Evolutionary conservation across 2,113 vertebrate species (phyloP).

Genomic region (Odocoileus hemionus): DNA sequence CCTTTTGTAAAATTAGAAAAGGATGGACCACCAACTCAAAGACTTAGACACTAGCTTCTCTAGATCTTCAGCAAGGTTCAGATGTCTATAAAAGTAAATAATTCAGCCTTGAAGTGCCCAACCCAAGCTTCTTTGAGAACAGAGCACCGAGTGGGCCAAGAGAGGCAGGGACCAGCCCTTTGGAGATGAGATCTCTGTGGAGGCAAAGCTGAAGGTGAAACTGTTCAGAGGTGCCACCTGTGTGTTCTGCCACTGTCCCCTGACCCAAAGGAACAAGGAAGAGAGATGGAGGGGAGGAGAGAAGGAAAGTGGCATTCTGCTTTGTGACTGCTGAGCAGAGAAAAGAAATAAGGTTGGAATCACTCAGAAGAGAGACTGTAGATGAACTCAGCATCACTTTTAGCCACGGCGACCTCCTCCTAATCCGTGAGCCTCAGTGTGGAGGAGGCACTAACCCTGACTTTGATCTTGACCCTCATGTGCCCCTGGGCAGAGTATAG

Average conservation of each 20-base stretch:
- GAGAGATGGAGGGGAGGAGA: not conserved
- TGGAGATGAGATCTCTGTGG: not conserved
- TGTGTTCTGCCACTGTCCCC: not conserved
- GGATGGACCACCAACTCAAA: not conserved
- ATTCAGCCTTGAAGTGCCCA: not conserved
- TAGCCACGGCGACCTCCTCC: not conserved
- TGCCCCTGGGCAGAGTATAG: not conserved
- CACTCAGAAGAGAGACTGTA: not conserved
- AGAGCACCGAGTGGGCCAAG: fast-evolving
- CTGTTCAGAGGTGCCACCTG: not conserved
- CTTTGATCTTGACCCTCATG: not conserved
- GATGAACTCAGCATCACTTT: not conserved
- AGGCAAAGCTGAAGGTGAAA: not conserved
- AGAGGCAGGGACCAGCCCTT: not conserved
- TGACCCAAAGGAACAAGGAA: not conserved
- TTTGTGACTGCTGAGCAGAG: not conserved
- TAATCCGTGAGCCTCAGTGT: not conserved
- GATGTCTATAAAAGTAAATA: not conserved
- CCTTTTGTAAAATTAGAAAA: not conserved
- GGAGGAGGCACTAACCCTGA: not conserved
- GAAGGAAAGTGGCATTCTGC: not conserved
- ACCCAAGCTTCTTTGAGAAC: not conserved
- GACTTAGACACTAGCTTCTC: not conserved
- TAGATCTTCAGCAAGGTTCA: not conserved
- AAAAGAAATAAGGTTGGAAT: not conserved